A percentile compares a stretch with the other conserved stretches of the same genome.
Conservation (phyloP, 92 coral and sea anemone genomes). For the Blastomussa wellsi region DNA sequence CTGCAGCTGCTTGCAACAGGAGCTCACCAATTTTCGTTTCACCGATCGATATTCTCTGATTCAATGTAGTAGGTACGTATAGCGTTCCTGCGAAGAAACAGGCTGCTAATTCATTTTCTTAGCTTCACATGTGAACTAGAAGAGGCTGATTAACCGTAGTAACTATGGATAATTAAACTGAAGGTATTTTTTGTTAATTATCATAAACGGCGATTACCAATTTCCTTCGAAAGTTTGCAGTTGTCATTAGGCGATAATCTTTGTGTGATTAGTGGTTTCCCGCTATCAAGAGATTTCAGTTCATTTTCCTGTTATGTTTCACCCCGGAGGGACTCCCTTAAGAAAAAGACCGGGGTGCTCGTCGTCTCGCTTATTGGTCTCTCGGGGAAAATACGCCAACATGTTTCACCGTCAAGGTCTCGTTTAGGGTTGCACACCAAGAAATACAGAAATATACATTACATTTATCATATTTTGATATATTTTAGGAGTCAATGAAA, state of each 20-base stretch:
- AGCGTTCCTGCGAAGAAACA: background rate
- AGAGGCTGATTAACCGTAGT: background rate
- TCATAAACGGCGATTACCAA: background rate
- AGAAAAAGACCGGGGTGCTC: too few relatives aligned
- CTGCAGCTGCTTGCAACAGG: background rate
- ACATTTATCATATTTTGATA: too few relatives aligned
- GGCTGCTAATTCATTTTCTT: background rate
- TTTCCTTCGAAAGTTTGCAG: background rate
- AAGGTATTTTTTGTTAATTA: too few relatives aligned
- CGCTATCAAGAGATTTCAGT: background rate
- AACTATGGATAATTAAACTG: too few relatives aligned
- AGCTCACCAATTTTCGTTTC: background rate
- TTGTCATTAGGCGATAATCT: background rate
- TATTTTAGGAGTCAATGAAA: too few relatives aligned
- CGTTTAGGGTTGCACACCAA: too few relatives aligned
- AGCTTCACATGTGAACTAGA: background rate
- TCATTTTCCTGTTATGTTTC: constrained; percentile 2
- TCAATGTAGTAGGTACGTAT: background rate
- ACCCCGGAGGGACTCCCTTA: too few relatives aligned
- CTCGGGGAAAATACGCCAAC: too few relatives aligned
- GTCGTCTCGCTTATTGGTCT: too few relatives aligned
- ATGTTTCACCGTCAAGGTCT: too few relatives aligned
- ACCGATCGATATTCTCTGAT: background rate
- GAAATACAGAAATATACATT: too few relatives aligned
- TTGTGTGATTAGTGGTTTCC: background rate